phyloP scores from a whole-genome alignment of 2,888 invertebrate species.

The Eupithecia subumbrata region DNA sequence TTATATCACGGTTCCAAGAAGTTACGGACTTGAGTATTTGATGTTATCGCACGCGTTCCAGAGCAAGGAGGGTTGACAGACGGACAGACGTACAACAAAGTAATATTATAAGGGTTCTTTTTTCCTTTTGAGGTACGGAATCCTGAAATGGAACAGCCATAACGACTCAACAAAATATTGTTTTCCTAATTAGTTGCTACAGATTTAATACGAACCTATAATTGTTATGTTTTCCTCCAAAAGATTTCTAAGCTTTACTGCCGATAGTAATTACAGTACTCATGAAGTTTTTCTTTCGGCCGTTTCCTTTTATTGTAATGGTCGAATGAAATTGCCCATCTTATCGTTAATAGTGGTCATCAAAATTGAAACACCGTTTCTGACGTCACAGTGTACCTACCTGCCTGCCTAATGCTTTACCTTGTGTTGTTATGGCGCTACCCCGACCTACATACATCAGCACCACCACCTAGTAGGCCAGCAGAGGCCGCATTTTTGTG shows the following conservation, averaged over 20 bases:
- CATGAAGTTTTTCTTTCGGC: constrained; percentile 23
- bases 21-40: no score
- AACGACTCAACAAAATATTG: not conserved
- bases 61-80: no score
- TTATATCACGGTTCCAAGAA: no score
- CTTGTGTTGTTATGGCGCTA: not conserved
- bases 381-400: not conserved
- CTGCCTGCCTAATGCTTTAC: not conserved
- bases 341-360: constrained; percentile 23
- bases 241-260: constrained; percentile 22
- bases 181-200: not conserved
- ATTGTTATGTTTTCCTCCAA: constrained; percentile 8
- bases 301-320: constrained; percentile 32
- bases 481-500: no score
- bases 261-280: constrained; percentile 23
- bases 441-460: no score
- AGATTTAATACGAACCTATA: not conserved
- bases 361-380: constrained; percentile 24
- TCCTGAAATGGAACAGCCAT: not conserved
- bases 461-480: no score
- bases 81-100: no score
- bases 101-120: no score
- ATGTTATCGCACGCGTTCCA: no score
- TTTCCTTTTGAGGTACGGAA: no score
- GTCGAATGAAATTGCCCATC: constrained; percentile 25